Evolutionary conservation across 2,888 invertebrate genomes (phyloP).

Genomic region (Dolichopus griseipennis): DNA sequence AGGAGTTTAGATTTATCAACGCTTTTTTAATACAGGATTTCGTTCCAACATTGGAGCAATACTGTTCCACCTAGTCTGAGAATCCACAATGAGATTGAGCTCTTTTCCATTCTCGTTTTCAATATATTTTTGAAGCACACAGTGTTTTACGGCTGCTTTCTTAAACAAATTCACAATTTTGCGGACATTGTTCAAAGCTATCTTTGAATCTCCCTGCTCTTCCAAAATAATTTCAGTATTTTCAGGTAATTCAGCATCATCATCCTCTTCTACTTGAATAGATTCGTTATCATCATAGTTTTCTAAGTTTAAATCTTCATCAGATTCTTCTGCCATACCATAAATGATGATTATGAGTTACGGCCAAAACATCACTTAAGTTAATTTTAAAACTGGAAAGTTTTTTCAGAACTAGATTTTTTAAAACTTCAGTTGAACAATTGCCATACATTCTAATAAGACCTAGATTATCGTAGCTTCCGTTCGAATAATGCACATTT

Average conservation of each 20-base stretch:
- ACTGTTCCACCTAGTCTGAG: conserved; percentile 10
- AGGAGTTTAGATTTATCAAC: no score
- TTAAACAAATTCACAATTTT: conserved; percentile 1
- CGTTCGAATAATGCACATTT: no score
- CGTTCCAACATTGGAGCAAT: conserved; percentile 8
- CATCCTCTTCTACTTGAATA: background rate
- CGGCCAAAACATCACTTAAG: no score
- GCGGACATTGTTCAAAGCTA: background rate
- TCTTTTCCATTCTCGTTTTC: conserved; percentile 5
- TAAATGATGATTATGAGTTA: no score
- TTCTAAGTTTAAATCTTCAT: no score
- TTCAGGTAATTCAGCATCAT: background rate
- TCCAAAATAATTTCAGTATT: background rate
- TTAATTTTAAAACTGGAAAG: no score
- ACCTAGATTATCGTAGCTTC: no score
- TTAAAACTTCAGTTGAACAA: no score
- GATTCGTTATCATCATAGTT: background rate
- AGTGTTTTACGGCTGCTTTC: conserved; percentile 3
- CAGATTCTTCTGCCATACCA: no score
- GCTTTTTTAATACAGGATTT: no score
- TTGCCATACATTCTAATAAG: no score
- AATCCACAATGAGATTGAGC: conserved; percentile 8
- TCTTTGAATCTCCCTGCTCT: background rate
- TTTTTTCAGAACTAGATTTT: no score
- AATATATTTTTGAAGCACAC: conserved; percentile 1